These are phyloP conservation scores for Hybognathus amarus DNA, from an alignment of 2,797 vertebrate species.

Conservation along the genomic window DNA sequence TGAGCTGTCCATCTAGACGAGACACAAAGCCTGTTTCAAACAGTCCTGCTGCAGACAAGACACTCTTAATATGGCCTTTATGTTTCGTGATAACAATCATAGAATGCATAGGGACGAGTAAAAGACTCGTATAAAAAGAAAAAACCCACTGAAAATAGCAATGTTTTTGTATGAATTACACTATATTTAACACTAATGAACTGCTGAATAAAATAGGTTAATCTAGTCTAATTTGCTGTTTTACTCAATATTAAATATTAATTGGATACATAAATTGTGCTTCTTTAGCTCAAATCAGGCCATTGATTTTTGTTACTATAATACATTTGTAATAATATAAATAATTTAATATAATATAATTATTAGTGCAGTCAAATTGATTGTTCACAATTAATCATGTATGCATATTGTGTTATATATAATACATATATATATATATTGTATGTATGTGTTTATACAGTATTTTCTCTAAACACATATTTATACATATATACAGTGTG, in stretches of 20 bases:
- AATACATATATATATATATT: no score
- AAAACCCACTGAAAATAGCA: no score
- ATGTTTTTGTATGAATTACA: background rate
- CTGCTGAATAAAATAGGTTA: background rate
- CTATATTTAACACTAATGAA: background rate
- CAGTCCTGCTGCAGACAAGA: background rate
- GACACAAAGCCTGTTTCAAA: background rate
- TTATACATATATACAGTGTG: no score
- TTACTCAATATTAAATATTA: background rate
- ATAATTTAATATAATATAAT: background rate
- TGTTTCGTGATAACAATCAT: background rate
- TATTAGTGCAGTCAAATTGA: background rate
- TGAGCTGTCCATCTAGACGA: background rate
- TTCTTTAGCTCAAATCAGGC: background rate
- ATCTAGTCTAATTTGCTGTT: background rate
- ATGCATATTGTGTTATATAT: background rate
- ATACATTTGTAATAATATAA: background rate
- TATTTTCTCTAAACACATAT: no score
- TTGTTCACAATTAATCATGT: background rate
- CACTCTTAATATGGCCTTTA: background rate
- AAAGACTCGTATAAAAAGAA: no score
- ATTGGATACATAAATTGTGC: background rate
- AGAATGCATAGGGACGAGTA: background rate
- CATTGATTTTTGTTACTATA: background rate
- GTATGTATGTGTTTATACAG: no score